Evolutionary conservation across 2,888 invertebrate species (phyloP).

Genomic region (Enoplolaimus lenunculus): DNA sequence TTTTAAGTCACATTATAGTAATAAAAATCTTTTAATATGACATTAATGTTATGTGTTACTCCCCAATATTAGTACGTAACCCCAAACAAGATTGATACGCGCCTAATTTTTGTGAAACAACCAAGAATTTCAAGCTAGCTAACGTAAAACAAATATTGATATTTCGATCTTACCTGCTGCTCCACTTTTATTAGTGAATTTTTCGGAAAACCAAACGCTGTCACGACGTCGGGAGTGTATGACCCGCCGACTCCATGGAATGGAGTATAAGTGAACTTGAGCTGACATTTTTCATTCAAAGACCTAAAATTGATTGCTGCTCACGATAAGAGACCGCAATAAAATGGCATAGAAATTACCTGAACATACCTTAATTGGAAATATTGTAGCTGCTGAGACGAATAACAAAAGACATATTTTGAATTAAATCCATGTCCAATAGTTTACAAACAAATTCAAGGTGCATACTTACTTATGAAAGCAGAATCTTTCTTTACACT

Average conservation of each 20-base stretch:
- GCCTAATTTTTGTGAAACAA: too few species aligned
- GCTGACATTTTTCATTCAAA: slow-evolving; percentile 32
- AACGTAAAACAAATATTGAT: too few species aligned
- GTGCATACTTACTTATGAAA: neutral
- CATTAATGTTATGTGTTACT: too few species aligned
- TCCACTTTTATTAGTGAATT: slow-evolving; percentile 39
- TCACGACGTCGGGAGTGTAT: slow-evolving; percentile 60
- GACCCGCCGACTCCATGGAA: slow-evolving; percentile 93
- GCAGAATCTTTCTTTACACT: neutral
- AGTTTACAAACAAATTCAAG: too few species aligned
- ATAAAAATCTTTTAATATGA: too few species aligned
- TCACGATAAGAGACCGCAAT: neutral
- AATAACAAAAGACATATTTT: neutral
- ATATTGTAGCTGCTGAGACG: too few species aligned
- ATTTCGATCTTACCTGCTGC: slow-evolving; percentile 19
- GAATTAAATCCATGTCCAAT: too few species aligned
- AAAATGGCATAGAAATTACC: neutral
- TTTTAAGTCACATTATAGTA: too few species aligned
- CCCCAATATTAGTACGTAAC: too few species aligned
- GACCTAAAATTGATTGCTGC: slow-evolving; percentile 15
- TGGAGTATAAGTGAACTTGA: slow-evolving; percentile 73
- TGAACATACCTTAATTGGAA: neutral
- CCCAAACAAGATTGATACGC: too few species aligned
- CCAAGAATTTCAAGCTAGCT: too few species aligned
- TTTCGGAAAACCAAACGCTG: slow-evolving; percentile 54